Evolutionary conservation across 2,888 invertebrate species (phyloP).

Genomic region (Ceramica pisi): DNA sequence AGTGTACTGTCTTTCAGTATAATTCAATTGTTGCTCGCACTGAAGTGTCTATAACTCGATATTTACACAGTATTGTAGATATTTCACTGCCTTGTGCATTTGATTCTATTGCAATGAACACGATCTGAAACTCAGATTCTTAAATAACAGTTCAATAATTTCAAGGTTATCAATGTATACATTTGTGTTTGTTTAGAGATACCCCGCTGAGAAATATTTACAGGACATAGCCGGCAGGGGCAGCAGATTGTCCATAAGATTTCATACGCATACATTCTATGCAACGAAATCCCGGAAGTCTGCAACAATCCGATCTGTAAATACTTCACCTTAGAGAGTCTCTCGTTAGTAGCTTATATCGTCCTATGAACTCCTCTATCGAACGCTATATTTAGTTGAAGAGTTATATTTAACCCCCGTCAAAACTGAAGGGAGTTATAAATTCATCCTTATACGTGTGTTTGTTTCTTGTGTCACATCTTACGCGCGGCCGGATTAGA

Average conservation of each 20-base stretch:
- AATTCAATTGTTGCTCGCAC: constrained; percentile 35
- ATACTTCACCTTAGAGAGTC: constrained; percentile 49
- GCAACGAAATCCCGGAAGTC: constrained; percentile 54
- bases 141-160: constrained; percentile 1
- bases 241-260: constrained; percentile 9
- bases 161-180: background rate
- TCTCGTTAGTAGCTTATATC: constrained; percentile 53
- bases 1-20: constrained; percentile 31
- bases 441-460: constrained; percentile 48
- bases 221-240: constrained; percentile 3
- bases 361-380: constrained; percentile 64
- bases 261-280: constrained; percentile 18
- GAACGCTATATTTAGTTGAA: constrained; percentile 52
- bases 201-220: constrained; percentile 42
- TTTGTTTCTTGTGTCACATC: constrained; percentile 56
- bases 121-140: background rate
- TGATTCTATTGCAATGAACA: background rate
- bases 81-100: background rate
- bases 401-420: constrained; percentile 59
- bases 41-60: background rate
- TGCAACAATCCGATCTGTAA: constrained; percentile 55
- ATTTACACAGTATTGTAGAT: constrained; percentile 13
- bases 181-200: constrained; percentile 9
- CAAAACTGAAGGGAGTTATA: constrained; percentile 65
- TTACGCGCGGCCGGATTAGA: constrained; percentile 32